Evolutionary conservation across 1,140 invertebrate genomes (phyloP).

Genomic region (Trinorchestia longiramus): DNA sequence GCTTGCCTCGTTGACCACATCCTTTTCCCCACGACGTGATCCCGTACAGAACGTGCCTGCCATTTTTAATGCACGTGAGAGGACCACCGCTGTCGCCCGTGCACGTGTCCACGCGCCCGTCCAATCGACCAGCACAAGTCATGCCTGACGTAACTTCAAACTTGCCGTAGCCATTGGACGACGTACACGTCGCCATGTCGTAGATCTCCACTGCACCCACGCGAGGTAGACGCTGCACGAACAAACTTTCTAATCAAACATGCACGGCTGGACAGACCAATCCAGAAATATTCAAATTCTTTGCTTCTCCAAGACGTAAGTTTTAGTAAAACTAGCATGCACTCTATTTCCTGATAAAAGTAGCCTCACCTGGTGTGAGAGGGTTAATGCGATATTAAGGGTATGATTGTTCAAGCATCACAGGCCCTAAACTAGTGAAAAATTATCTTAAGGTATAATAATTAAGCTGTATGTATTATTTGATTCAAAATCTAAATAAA

Average conservation of each 20-base stretch:
- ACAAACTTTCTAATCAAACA: neutral
- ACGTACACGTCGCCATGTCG: conserved; percentile 57
- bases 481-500: neutral
- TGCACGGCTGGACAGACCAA: neutral
- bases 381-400: no score
- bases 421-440: neutral
- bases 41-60: conserved; percentile 67
- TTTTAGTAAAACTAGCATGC: neutral
- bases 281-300: neutral
- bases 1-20: conserved; percentile 69
- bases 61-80: conserved; percentile 74
- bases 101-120: conserved; percentile 87
- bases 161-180: conserved; percentile 55
- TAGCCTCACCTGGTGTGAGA: neutral
- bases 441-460: neutral
- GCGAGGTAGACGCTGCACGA: conserved; percentile 54
- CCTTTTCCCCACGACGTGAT: conserved; percentile 71
- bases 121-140: conserved; percentile 87
- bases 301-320: neutral
- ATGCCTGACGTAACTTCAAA: conserved; percentile 73
- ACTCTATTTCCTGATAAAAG: neutral
- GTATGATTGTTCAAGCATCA: no score
- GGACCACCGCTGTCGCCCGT: conserved; percentile 85
- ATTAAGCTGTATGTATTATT: neutral
- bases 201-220: conserved; percentile 59